These are phyloP conservation scores for Cryptocephalus primarius DNA, from an alignment of 2,888 invertebrate species.

Conservation along the genomic window DNA sequence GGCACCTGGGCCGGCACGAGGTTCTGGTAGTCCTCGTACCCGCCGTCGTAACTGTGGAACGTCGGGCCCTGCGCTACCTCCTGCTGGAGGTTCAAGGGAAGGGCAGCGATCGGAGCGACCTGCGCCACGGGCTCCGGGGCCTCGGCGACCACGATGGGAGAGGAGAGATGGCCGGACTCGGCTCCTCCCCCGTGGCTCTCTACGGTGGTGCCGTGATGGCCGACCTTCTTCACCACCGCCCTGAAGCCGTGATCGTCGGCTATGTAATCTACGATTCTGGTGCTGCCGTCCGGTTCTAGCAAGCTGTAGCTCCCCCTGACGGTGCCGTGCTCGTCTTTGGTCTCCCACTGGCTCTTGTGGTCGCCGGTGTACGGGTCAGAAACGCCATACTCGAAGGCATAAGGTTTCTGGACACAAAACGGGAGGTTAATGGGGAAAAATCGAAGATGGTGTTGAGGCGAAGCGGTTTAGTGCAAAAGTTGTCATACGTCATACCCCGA, in stretches of 20 bases:
- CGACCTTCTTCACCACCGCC: conserved; percentile 31
- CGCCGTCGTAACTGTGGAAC: conserved; percentile 21
- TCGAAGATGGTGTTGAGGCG: too few species aligned
- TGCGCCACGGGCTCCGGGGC: conserved; percentile 5
- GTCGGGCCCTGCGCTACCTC: conserved; percentile 3
- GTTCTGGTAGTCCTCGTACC: conserved; percentile 16
- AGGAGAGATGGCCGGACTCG: background rate
- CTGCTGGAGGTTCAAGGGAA: background rate
- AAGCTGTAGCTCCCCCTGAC: conserved; percentile 32
- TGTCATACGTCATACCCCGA: too few species aligned
- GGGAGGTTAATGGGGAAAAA: too few species aligned
- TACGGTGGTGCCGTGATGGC: conserved; percentile 17
- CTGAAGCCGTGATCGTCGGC: conserved; percentile 30
- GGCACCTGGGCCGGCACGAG: conserved; percentile 5
- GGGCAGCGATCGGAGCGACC: conserved; percentile 3
- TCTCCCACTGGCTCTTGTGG: conserved; percentile 33
- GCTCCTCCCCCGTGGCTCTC: conserved; percentile 16
- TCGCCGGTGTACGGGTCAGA: conserved; percentile 32
- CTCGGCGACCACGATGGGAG: conserved; percentile 8
- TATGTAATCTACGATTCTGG: conserved; percentile 31
- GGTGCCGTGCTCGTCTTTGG: conserved; percentile 26
- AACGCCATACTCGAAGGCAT: conserved; percentile 31
- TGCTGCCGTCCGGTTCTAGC: conserved; percentile 32
- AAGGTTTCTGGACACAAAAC: conserved; percentile 25
- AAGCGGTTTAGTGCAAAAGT: too few species aligned